Percentiles rank a stretch among this genome's conserved stretches.
Conservation (phyloP, 64 coral and sea anemone genomes). For the Astreopora myriophthalma region DNA sequence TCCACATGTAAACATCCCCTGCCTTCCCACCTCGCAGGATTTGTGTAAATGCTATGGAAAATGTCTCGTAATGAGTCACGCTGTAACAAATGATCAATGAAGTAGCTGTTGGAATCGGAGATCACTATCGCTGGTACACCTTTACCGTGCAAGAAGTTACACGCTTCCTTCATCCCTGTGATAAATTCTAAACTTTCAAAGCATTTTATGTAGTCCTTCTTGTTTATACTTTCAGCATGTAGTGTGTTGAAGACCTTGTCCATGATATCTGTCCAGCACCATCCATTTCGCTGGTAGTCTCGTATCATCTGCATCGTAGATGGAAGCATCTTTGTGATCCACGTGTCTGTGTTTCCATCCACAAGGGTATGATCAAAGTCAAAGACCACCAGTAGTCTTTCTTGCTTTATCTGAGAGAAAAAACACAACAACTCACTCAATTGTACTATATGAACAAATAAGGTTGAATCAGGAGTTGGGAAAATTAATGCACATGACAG, state of each 20-base stretch:
- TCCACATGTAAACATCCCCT: conserved; percentile 57
- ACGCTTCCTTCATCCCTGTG: conserved; percentile 94
- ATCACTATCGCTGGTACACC: conserved; percentile 78
- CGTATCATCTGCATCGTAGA: conserved; percentile 46
- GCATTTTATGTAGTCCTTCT: conserved; percentile 77
- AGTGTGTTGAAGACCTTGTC: conserved; percentile 67
- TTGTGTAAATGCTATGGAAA: conserved; percentile 78
- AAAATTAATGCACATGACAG: background rate
- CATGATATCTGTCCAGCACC: conserved; percentile 98
- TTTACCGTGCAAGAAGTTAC: conserved; percentile 50
- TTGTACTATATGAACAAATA: too few species aligned
- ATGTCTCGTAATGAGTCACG: conserved; percentile 56
- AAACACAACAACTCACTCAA: background rate
- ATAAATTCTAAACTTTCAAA: conserved; percentile 90
- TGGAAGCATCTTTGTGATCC: conserved; percentile 82
- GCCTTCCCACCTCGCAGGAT: conserved; percentile 82
- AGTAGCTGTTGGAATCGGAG: conserved; percentile 96
- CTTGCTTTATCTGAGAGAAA: background rate
- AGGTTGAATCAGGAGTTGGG: too few species aligned
- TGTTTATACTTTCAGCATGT: conserved; percentile 60
- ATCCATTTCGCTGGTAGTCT: conserved; percentile 50
- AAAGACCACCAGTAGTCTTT: conserved; percentile 69
- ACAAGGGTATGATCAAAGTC: conserved; percentile 97
- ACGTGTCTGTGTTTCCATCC: conserved; percentile 97
- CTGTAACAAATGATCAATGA: conserved; percentile 86